A percentile compares a stretch with the other conserved stretches of the same genome.
phyloP scores from a whole-genome alignment of 2,113 vertebrate genomes.

The Ariopsis seemanni region DNA sequence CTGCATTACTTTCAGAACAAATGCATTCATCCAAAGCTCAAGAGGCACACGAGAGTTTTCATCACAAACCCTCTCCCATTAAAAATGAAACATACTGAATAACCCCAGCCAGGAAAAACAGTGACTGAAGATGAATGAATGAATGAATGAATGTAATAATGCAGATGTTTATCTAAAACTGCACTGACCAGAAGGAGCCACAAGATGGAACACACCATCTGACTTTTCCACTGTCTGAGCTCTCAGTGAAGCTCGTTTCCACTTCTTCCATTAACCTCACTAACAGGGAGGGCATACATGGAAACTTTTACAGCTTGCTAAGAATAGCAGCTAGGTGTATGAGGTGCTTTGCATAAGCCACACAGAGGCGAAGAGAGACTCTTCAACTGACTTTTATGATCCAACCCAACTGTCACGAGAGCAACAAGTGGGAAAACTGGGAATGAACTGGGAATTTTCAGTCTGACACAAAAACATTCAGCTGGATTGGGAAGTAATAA shows the following conservation, averaged over 20 bases:
- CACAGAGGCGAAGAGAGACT: conserved; percentile 12
- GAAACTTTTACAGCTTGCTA: conserved; percentile 81
- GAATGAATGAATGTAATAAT: not conserved
- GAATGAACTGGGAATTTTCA: not conserved
- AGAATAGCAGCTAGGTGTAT: conserved; percentile 78
- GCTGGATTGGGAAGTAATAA: not conserved
- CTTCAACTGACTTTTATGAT: not conserved
- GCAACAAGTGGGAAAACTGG: not conserved
- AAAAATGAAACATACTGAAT: not conserved
- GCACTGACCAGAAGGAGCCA: conserved; percentile 47
- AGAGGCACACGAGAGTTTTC: not conserved
- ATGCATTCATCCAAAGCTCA: not conserved
- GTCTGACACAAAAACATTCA: not conserved
- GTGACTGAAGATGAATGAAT: not conserved
- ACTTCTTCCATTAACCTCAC: conserved; percentile 68
- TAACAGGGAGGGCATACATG: conserved; percentile 69
- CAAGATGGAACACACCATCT: conserved; percentile 58
- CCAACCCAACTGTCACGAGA: not conserved
- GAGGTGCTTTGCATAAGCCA: conserved; percentile 31
- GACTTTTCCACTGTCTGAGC: not conserved
- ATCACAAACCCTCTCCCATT: not conserved
- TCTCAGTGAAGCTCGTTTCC: conserved; percentile 64
- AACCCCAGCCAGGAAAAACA: not conserved
- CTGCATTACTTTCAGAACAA: not conserved
- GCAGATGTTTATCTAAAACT: not conserved